Evolutionary conservation across 2,797 vertebrate species (phyloP).

Genomic region (Lithobates sylvaticus): DNA sequence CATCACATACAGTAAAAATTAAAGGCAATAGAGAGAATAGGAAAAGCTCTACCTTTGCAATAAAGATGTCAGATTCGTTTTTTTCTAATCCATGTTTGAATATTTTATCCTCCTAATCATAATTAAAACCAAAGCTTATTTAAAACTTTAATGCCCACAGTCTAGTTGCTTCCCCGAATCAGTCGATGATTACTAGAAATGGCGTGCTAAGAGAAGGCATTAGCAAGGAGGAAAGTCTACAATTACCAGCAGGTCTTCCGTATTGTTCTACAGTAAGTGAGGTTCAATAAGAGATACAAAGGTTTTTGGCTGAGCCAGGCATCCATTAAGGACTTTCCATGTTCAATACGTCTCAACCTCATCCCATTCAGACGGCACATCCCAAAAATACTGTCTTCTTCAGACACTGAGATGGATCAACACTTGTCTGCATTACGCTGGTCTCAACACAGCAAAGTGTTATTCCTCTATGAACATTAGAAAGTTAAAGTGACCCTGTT

Average conservation of each 20-base stretch:
- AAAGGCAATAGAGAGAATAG: slow-evolving; percentile 10
- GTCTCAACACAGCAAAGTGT: no score
- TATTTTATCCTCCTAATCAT: slow-evolving; percentile 28
- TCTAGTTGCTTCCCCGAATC: slow-evolving; percentile 36
- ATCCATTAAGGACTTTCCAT: slow-evolving; percentile 50
- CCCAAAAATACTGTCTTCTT: slow-evolving; percentile 21
- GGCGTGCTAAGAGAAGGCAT: not conserved
- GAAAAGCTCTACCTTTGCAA: not conserved
- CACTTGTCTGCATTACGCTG: slow-evolving; percentile 18
- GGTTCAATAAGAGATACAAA: slow-evolving; percentile 39
- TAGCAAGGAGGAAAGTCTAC: slow-evolving; percentile 30
- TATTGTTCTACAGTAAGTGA: slow-evolving; percentile 31
- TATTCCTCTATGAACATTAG: no score
- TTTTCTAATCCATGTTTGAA: slow-evolving; percentile 16
- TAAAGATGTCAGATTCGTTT: slow-evolving; percentile 1
- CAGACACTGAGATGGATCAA: not conserved
- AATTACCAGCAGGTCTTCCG: slow-evolving; percentile 17
- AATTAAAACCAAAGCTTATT: slow-evolving; percentile 39
- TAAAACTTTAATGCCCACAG: slow-evolving; percentile 44
- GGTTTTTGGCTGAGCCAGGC: slow-evolving; percentile 18
- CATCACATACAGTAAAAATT: not conserved
- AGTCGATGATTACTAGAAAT: slow-evolving; percentile 50
- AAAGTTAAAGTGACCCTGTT: no score
- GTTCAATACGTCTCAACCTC: slow-evolving; percentile 57
- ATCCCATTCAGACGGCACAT: slow-evolving; percentile 14